phyloP scores from a whole-genome alignment of 2,888 invertebrate genomes.

The Amorpha juglandis region DNA sequence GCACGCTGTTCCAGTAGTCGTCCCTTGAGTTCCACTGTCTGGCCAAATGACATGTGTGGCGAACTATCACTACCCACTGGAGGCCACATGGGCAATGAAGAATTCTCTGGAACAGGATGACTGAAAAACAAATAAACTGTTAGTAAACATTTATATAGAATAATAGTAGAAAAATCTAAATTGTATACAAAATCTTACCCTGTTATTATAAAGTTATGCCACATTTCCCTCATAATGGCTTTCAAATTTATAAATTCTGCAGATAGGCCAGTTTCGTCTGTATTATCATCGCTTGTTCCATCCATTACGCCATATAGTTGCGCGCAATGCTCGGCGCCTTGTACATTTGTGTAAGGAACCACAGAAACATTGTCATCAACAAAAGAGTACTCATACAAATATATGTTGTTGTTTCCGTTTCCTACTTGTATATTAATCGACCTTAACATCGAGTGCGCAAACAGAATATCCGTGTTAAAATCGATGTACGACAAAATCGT shows the following conservation, averaged over 20 bases:
- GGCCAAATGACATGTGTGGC: constrained; percentile 29
- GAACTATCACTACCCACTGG: background rate
- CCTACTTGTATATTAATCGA: constrained; percentile 38
- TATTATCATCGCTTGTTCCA: background rate
- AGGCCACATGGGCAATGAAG: constrained; percentile 21
- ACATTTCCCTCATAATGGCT: constrained; percentile 38
- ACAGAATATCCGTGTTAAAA: constrained; percentile 58
- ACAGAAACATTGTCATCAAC: constrained; percentile 39
- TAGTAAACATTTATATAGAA: background rate
- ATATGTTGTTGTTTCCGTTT: constrained; percentile 47
- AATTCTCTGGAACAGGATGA: constrained; percentile 7
- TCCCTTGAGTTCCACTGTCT: constrained; percentile 31
- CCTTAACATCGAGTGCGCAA: constrained; percentile 40
- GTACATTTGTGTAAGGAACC: constrained; percentile 32
- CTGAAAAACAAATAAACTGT: background rate
- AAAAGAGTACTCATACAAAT: constrained; percentile 55
- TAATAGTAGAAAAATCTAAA: background rate
- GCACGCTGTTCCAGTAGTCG: constrained; percentile 28
- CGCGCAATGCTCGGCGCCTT: background rate
- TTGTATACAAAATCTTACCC: constrained; percentile 37
- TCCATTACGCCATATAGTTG: background rate
- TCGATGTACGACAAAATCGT: constrained; percentile 35
- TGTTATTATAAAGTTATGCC: constrained; percentile 45
- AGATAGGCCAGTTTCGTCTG: constrained; percentile 29
- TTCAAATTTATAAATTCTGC: constrained; percentile 39